Evolutionary conservation across 2,888 invertebrate species (phyloP), one percentile per base, ranked within the genome.

Genomic region (Onthophagus sagittarius): DNA sequence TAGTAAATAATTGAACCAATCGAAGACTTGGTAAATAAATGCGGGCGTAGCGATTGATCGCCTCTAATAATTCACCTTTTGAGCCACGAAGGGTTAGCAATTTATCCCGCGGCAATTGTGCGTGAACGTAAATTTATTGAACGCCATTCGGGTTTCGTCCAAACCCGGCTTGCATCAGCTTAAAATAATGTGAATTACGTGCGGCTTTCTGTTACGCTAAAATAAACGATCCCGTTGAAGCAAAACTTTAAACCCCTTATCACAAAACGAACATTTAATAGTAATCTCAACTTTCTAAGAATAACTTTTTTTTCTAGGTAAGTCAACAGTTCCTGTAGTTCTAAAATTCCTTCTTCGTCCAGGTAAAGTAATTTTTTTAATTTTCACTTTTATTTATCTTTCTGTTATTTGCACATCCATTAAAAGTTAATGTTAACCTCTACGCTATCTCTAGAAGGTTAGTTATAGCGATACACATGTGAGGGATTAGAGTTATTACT

Each of bases 81-180:
- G 77, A 79, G 78, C 74, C 74, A 72, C 74, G 71, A 73, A 67
- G 31, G 31, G n/a, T 32, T 77, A 75, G 78, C 78, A 79, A 81
- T 81, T 80, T 80, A 81, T 81, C 78, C 75, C 77, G 76, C 77
- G 77, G 78, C 80, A 80, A 81, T 80, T 81, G 80, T 80, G 80
- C 80, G 79, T 80, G 79, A 80, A 80, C 74, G 73, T 76, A 78
- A 80, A 81, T 81, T 80, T 80, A 80, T 80, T 79, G 23, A 23
- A 77, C 77, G 76, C 71, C 76, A 79, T 80, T 79, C 76, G 77
- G 77, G 74, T 78, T 80, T 79, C 76, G 78, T 76, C 75, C 77
- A 74, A 74, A 72, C 76, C 73, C 74, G 15, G 23, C 67, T 71
- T 75, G 74, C 75, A 76, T 76, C 75, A 75, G 76, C 77, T 76